phyloP scores from a whole-genome alignment of 1,140 invertebrate genomes.

The Drosophila trapezifrons region DNA sequence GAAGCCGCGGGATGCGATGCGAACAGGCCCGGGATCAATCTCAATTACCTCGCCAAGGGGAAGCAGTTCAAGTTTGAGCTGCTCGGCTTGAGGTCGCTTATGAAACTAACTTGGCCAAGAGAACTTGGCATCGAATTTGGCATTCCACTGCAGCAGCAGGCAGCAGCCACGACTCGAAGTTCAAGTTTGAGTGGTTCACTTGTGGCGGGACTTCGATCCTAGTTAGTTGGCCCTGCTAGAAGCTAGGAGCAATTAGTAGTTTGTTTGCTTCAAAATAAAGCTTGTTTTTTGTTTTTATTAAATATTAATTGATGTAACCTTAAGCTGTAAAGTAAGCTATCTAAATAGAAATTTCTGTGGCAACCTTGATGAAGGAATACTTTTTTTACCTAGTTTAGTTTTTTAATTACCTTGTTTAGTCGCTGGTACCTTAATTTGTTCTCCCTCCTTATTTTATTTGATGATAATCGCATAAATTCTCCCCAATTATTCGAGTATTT shows the following conservation, averaged over 20 bases:
- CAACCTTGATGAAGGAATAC: no score
- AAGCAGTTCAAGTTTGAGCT: conserved; percentile 44
- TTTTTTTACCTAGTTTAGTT: no score
- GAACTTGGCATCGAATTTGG: conserved; percentile 39
- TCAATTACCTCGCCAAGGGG: conserved; percentile 42
- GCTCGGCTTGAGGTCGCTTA: conserved; percentile 37
- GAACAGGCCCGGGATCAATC: conserved; percentile 37
- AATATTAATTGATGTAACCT: no score
- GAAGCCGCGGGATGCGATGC: conserved; percentile 33
- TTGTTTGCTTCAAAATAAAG: not conserved
- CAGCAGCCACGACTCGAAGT: conserved; percentile 16
- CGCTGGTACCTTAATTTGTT: no score
- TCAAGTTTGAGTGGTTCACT: conserved; percentile 41
- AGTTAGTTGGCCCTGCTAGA: not conserved
- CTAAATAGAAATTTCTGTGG: no score
- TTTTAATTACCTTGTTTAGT: no score
- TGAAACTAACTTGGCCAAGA: conserved; percentile 37
- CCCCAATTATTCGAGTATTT: no score
- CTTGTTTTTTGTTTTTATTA: no score
- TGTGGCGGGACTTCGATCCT: conserved; percentile 13
- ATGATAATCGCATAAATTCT: no score
- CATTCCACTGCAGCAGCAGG: conserved; percentile 9
- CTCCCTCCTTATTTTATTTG: no score
- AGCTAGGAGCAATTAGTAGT: conserved; percentile 13
- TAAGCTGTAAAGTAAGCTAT: no score